These are phyloP conservation scores for Dolomedes plantarius DNA, from an alignment of 2,888 invertebrate genomes.

Conservation along the genomic window DNA sequence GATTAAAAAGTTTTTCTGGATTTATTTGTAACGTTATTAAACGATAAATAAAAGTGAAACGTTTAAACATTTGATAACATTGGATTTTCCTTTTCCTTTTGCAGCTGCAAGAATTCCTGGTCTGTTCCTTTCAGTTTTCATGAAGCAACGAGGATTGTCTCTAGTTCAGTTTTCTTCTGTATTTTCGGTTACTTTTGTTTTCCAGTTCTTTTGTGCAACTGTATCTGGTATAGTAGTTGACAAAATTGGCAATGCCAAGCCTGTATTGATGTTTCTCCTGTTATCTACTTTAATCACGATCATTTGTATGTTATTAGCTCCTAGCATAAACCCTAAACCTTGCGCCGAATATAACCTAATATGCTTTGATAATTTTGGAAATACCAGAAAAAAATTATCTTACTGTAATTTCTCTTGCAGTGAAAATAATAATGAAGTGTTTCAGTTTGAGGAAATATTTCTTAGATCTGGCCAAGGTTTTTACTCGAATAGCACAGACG, in stretches of 20 bases:
- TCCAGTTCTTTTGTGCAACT: not conserved
- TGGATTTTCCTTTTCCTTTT: no score
- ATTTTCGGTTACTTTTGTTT: not conserved
- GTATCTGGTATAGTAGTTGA: not conserved
- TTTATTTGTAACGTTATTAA: no score
- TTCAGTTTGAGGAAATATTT: not conserved
- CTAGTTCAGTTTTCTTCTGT: not conserved
- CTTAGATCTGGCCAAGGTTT: no score
- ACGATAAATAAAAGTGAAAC: no score
- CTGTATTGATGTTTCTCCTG: not conserved
- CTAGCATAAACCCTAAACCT: not conserved
- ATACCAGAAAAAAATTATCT: not conserved
- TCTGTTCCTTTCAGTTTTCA: not conserved
- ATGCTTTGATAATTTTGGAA: not conserved
- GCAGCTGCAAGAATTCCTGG: no score
- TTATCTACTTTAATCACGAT: not conserved
- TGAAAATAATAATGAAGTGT: not conserved
- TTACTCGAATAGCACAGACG: no score
- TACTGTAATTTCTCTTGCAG: not conserved
- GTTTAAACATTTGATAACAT: no score
- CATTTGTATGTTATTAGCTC: not conserved
- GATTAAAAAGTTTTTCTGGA: no score
- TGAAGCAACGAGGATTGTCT: not conserved
- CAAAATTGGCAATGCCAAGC: not conserved
- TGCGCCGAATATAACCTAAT: no score